A percentile compares a stretch with the other conserved stretches of the same genome.
These are phyloP conservation scores for Metopia argyrocephala DNA, from an alignment of 2,888 invertebrate genomes.

Conservation along the genomic window DNA sequence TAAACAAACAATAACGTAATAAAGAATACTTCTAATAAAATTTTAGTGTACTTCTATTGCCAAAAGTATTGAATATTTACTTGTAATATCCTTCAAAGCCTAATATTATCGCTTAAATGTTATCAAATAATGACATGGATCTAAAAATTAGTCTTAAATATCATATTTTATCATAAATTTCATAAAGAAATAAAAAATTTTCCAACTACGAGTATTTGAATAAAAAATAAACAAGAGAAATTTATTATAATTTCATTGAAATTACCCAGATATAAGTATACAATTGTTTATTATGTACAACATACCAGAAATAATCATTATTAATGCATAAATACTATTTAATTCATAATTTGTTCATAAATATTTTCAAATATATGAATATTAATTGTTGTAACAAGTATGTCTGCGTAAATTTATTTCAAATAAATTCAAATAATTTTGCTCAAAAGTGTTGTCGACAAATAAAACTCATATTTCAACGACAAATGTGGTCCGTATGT, in stretches of 20 bases:
- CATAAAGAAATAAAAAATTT: no score
- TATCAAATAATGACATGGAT: no score
- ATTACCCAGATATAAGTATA: background rate
- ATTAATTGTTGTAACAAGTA: background rate
- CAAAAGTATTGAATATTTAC: no score
- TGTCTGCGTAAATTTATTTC: slow-evolving; percentile 5
- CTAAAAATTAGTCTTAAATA: no score
- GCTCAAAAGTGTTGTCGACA: slow-evolving; percentile 47
- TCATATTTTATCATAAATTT: no score
- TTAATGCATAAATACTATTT: background rate
- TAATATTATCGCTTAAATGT: no score
- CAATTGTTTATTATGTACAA: background rate
- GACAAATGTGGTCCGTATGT: slow-evolving; percentile 40
- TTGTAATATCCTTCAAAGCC: no score
- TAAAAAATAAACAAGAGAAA: no score
- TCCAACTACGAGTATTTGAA: no score
- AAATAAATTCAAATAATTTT: slow-evolving; percentile 20
- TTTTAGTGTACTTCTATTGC: no score
- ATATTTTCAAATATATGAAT: background rate
- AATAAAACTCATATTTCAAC: slow-evolving; percentile 56
- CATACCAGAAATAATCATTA: background rate
- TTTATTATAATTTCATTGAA: background rate
- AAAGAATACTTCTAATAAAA: no score
- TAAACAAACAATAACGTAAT: no score
- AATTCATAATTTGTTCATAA: background rate